phyloP scores from a whole-genome alignment of 2,113 vertebrate genomes.

The Tragelaphus buxtoni region DNA sequence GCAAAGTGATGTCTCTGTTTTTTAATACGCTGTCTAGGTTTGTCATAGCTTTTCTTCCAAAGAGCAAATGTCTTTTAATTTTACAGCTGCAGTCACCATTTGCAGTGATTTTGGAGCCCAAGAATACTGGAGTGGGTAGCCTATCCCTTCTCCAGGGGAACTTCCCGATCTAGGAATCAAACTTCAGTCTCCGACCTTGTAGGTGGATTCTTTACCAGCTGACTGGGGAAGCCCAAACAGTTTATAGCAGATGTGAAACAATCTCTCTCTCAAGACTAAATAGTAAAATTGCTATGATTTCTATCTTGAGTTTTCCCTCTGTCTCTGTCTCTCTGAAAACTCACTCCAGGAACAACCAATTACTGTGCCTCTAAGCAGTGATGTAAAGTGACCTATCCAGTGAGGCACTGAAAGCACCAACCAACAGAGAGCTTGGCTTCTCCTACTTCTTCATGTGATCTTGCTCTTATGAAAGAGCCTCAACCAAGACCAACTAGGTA shows the following conservation, averaged over 20 bases:
- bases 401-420: not conserved
- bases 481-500: not conserved
- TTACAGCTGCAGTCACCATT: not conserved
- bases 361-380: not conserved
- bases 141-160: not conserved
- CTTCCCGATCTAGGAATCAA: not conserved
- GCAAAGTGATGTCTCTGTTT: not conserved
- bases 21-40: not conserved
- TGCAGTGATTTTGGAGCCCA: not conserved
- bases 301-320: not conserved
- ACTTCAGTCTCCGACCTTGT: not conserved
- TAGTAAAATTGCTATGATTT: not conserved
- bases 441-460: not conserved
- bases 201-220: not conserved
- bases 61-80: not conserved
- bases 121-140: not conserved
- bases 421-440: not conserved
- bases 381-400: not conserved
- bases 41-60: not conserved
- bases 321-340: not conserved
- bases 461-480: not conserved
- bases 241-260: not conserved
- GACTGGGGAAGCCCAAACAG: not conserved
- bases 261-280: not conserved
- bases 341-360: not conserved